Evolutionary conservation across 2,113 vertebrate species (phyloP).

Genomic region (Centropristis striata): DNA sequence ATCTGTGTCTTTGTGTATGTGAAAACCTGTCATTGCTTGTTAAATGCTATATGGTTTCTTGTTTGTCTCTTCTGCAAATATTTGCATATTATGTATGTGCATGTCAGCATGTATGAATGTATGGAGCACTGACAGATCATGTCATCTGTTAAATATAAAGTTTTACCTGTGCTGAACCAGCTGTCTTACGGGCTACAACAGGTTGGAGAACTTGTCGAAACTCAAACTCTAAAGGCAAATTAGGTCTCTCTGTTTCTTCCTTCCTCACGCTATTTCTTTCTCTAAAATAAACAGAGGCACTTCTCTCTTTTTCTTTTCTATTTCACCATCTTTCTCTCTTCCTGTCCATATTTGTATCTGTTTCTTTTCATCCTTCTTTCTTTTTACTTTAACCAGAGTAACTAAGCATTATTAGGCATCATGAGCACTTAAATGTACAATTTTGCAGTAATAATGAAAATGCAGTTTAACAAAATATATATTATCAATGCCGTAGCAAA

Average conservation of each 20-base stretch:
- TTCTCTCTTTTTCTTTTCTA: no score
- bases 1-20: not conserved
- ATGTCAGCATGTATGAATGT: not conserved
- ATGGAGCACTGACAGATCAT: not conserved
- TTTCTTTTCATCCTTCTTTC: no score
- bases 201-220: constrained; percentile 9
- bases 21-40: not conserved
- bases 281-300: not conserved
- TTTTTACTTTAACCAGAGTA: not conserved
- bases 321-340: not conserved
- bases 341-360: not conserved
- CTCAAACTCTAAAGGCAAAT: not conserved
- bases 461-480: not conserved
- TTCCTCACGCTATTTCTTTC: not conserved
- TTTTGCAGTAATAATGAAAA: not conserved
- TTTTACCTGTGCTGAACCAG: constrained; percentile 24
- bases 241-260: not conserved
- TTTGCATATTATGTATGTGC: not conserved
- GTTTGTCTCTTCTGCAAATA: not conserved
- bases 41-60: not conserved
- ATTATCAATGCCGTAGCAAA: not conserved
- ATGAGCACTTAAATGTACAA: not conserved
- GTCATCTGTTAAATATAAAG: not conserved
- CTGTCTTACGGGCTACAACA: constrained; percentile 50
- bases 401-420: not conserved